These are phyloP conservation scores for Spea bombifrons DNA, from an alignment of 2,113 vertebrate species.

Conservation along the genomic window DNA sequence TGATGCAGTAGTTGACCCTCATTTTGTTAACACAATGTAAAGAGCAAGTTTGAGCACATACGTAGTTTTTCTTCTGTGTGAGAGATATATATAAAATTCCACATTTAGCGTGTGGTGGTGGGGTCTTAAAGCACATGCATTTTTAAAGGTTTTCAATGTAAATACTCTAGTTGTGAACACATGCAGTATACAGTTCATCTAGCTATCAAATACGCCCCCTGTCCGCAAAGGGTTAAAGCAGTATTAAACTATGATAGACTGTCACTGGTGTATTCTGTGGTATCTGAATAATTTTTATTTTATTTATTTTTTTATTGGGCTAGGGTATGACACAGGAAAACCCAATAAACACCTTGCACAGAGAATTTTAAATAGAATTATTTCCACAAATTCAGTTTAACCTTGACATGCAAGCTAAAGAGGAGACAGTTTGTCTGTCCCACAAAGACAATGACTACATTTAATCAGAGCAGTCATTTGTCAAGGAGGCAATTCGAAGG, in stretches of 20 bases:
- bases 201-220: too few species aligned
- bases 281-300: not conserved
- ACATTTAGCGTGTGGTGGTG: too few species aligned
- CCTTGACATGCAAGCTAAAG: conserved; percentile 17
- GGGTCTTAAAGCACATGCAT: too few species aligned
- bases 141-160: too few species aligned
- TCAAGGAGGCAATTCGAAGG: conserved; percentile 38
- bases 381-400: conserved; percentile 14
- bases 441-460: conserved; percentile 31
- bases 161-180: too few species aligned
- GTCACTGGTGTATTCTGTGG: not conserved
- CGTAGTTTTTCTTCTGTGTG: too few species aligned
- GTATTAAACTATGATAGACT: not conserved
- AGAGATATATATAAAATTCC: too few species aligned
- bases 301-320: not conserved
- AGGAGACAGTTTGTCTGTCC: conserved; percentile 33
- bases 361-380: conserved; percentile 10
- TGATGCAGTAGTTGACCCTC: too few species aligned
- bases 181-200: too few species aligned
- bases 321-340: not conserved
- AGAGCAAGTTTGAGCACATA: too few species aligned
- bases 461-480: conserved; percentile 37
- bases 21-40: too few species aligned
- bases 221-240: too few species aligned
- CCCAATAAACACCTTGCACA: not conserved